These are phyloP conservation scores for Phyllotreta cruciferae DNA, from an alignment of 2,888 invertebrate species.

Conservation along the genomic window DNA sequence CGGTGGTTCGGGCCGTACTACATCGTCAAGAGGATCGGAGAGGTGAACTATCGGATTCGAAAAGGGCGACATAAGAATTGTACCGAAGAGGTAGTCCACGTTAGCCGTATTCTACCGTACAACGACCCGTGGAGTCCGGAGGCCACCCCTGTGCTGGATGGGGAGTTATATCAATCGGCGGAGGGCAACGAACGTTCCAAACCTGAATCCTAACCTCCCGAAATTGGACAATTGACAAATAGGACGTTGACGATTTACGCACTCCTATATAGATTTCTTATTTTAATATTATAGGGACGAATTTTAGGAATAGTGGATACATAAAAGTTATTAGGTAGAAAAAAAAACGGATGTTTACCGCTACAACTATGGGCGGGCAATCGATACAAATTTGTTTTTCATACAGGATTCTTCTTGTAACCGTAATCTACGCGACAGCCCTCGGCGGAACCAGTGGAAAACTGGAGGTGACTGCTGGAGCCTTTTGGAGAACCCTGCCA, in stretches of 20 bases:
- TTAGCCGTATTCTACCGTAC: slow-evolving; percentile 1
- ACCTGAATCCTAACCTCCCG: too few relatives aligned
- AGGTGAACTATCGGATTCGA: not conserved
- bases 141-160: not conserved
- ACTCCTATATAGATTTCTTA: too few relatives aligned
- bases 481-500: slow-evolving; percentile 7
- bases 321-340: too few relatives aligned
- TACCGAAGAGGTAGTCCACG: not conserved
- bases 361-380: too few relatives aligned
- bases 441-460: not conserved
- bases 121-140: not conserved
- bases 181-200: too few relatives aligned
- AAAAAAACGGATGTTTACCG: too few relatives aligned
- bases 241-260: too few relatives aligned
- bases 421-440: slow-evolving; percentile 32
- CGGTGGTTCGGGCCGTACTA: not conserved
- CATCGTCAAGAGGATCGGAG: not conserved
- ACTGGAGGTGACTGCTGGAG: slow-evolving; percentile 1
- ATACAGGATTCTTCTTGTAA: slow-evolving; percentile 17
- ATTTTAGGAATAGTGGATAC: too few relatives aligned
- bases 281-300: too few relatives aligned
- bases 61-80: not conserved
- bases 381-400: too few relatives aligned
- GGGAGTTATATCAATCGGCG: too few relatives aligned
- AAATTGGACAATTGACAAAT: too few relatives aligned